phyloP scores from a whole-genome alignment of 2,888 invertebrate genomes.

The Temnothorax rugatulus region DNA sequence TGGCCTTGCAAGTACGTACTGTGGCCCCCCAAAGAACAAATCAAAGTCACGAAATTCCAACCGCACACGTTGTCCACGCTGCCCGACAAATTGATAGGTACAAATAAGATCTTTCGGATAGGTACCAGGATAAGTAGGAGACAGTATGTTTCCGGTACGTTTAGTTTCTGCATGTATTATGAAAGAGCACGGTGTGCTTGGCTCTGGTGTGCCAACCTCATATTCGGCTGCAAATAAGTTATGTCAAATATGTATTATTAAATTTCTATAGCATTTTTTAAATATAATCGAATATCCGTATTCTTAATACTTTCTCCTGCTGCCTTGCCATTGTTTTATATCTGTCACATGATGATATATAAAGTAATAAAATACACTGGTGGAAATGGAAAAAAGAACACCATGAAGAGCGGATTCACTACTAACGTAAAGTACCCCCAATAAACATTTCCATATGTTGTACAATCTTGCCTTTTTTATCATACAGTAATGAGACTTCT shows the following conservation, averaged over 20 bases:
- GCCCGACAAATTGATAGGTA: slow-evolving; percentile 97
- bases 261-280: neutral
- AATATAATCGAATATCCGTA: neutral
- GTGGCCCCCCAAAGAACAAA: slow-evolving; percentile 98
- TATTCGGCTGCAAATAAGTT: slow-evolving; percentile 91
- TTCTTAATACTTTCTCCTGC: neutral
- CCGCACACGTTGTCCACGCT: slow-evolving; percentile 95
- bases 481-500: too few species aligned
- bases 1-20: slow-evolving; percentile 90
- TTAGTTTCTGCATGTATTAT: slow-evolving; percentile 91
- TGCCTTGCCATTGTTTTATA: neutral
- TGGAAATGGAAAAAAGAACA: too few species aligned
- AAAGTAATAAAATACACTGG: too few species aligned
- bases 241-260: slow-evolving; percentile 43
- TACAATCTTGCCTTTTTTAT: too few species aligned
- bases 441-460: too few species aligned
- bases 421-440: too few species aligned
- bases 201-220: slow-evolving; percentile 96
- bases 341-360: too few species aligned
- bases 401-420: too few species aligned
- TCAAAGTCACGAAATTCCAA: slow-evolving; percentile 99
- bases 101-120: slow-evolving; percentile 99
- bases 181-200: slow-evolving; percentile 95
- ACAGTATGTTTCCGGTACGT: slow-evolving; percentile 95
- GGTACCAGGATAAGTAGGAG: slow-evolving; percentile 99